Conservation (phyloP, 2,888 invertebrate species). For the Syrista parreyssii region DNA sequence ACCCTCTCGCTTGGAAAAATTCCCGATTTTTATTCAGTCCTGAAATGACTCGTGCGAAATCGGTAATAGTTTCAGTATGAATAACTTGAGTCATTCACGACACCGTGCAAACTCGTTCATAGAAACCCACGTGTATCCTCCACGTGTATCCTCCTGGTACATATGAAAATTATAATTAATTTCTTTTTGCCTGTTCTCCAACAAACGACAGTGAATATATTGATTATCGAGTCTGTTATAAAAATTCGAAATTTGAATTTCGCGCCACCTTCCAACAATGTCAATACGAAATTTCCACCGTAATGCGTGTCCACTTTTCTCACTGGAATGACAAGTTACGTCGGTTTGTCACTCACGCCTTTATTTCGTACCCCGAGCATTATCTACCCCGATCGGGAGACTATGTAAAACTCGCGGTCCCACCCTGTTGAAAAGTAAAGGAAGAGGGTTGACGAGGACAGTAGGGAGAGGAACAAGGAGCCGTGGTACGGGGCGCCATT, state of each 20-base stretch:
- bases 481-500: conserved; percentile 48
- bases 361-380: not conserved
- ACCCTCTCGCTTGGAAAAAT: conserved; percentile 30
- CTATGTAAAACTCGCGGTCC: conserved; percentile 10
- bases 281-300: not conserved
- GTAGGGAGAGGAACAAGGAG: conserved; percentile 29
- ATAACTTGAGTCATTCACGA: not conserved
- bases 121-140: not conserved
- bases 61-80: conserved; percentile 43
- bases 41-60: conserved; percentile 57
- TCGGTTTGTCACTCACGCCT: not conserved
- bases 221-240: not conserved
- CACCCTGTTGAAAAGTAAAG: not conserved
- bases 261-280: not conserved
- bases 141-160: not conserved
- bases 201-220: not conserved
- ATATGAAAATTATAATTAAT: not conserved
- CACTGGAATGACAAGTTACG: not conserved
- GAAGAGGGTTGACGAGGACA: conserved; percentile 17
- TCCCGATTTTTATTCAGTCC: conserved; percentile 41
- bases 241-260: not conserved
- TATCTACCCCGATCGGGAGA: not conserved
- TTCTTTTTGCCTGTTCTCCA: not conserved
- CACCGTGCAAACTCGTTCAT: not conserved
- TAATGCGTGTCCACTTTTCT: not conserved